These are phyloP conservation scores for Synergus japonicus DNA, from an alignment of 2,888 invertebrate species.

Conservation along the genomic window DNA sequence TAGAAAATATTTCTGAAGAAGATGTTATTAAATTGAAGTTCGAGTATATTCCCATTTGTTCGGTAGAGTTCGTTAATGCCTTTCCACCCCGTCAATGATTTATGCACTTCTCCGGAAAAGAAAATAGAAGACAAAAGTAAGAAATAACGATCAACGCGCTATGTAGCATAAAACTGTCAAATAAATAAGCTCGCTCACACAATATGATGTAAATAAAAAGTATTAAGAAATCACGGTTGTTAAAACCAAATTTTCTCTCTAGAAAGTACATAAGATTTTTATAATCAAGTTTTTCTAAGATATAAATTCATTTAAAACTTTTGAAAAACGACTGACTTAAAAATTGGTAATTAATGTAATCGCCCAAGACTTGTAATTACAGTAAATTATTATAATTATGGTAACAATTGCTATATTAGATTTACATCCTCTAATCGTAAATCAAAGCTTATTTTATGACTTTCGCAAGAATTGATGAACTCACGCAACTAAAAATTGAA, in stretches of 20 bases:
- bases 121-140: slow-evolving; percentile 13
- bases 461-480: not conserved
- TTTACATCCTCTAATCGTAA: not conserved
- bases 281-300: not conserved
- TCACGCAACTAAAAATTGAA: not conserved
- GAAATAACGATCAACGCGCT: slow-evolving; percentile 26
- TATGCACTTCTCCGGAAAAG: slow-evolving; percentile 19
- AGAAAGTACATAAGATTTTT: not conserved
- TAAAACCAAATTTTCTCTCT: not conserved
- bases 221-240: not conserved
- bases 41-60: slow-evolving; percentile 1
- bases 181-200: slow-evolving; percentile 14
- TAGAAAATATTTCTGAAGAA: not conserved
- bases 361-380: not conserved
- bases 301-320: not conserved
- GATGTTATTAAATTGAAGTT: not conserved
- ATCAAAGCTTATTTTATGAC: not conserved
- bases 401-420: not conserved
- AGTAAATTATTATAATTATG: slow-evolving; percentile 7
- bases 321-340: not conserved
- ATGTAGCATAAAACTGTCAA: slow-evolving; percentile 22
- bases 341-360: slow-evolving; percentile 23
- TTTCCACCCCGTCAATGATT: slow-evolving; percentile 14
- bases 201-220: not conserved
- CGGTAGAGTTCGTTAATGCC: slow-evolving; percentile 9